Percentiles rank a stretch among this genome's conserved stretches.
Conservation (phyloP, 2,888 invertebrate genomes). For the Slavum lentiscoides region DNA sequence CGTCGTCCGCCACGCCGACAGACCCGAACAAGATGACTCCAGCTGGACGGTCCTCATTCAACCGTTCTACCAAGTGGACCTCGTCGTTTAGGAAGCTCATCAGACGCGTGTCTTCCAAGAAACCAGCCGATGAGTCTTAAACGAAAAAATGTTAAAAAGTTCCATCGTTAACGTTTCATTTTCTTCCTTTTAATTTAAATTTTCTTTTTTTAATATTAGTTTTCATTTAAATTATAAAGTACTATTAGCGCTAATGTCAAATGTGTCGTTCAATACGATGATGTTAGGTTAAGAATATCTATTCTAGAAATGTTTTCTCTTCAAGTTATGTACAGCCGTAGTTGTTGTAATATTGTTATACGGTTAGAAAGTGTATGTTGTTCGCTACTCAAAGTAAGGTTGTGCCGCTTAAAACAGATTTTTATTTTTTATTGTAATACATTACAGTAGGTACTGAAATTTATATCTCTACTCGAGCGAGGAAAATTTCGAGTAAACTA, state of each 20-base stretch:
- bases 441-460: neutral
- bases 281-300: too few relatives aligned
- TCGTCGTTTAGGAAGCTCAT: conserved; percentile 67
- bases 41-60: conserved; percentile 55
- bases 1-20: conserved; percentile 62
- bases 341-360: neutral
- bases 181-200: neutral
- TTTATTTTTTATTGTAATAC: conserved; percentile 3
- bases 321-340: neutral
- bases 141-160: neutral
- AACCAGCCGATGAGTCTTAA: conserved; percentile 24
- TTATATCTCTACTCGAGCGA: neutral
- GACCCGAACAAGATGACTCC: conserved; percentile 31
- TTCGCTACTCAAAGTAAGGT: neutral
- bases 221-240: neutral
- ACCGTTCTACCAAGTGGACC: conserved; percentile 64
- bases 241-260: neutral
- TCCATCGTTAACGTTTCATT: neutral
- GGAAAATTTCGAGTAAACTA: neutral
- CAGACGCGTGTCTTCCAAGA: conserved; percentile 56
- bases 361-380: neutral
- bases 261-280: too few relatives aligned
- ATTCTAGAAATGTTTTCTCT: too few relatives aligned
- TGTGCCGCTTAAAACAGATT: neutral
- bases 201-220: conserved; percentile 5